A percentile compares a stretch with the other conserved stretches of the same genome.
Evolutionary conservation across 2,888 invertebrate species (phyloP).

Genomic region (Aradus depressus): DNA sequence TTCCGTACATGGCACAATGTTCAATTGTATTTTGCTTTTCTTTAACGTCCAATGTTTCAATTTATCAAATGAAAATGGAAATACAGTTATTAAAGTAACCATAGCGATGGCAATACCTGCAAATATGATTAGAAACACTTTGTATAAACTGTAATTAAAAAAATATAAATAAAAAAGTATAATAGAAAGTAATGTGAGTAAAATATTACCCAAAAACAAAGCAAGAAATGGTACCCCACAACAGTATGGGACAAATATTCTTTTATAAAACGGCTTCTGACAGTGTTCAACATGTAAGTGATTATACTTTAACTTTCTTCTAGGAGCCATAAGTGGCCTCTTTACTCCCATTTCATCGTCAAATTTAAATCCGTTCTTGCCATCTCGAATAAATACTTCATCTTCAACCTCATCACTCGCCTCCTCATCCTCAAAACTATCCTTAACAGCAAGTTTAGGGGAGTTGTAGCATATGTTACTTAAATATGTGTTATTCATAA

Average conservation of each 20-base stretch:
- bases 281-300: conserved; percentile 22
- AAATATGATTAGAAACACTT: conserved; percentile 28
- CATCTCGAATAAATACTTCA: conserved; percentile 64
- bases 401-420: conserved; percentile 64
- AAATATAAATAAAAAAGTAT: too few species aligned
- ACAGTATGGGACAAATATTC: conserved; percentile 51
- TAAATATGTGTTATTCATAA: conserved; percentile 15
- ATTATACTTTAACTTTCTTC: conserved; percentile 46
- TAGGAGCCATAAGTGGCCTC: conserved; percentile 60
- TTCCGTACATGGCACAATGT: conserved; percentile 48
- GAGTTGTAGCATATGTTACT: too few species aligned
- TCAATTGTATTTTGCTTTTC: conserved; percentile 33
- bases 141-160: neutral
- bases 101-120: conserved; percentile 51
- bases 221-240: conserved; percentile 50
- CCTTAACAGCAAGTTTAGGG: conserved; percentile 50
- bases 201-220: conserved; percentile 46
- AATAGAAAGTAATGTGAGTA: too few species aligned
- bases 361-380: conserved; percentile 50
- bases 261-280: conserved; percentile 21
- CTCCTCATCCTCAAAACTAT: conserved; percentile 57
- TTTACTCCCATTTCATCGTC: conserved; percentile 58
- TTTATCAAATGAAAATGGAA: conserved; percentile 51
- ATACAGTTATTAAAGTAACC: conserved; percentile 51
- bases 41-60: conserved; percentile 46